Evolutionary conservation across 2,888 invertebrate species (phyloP), one percentile per base, ranked within the genome.

Genomic region (Lasioglossum zephyrum): DNA sequence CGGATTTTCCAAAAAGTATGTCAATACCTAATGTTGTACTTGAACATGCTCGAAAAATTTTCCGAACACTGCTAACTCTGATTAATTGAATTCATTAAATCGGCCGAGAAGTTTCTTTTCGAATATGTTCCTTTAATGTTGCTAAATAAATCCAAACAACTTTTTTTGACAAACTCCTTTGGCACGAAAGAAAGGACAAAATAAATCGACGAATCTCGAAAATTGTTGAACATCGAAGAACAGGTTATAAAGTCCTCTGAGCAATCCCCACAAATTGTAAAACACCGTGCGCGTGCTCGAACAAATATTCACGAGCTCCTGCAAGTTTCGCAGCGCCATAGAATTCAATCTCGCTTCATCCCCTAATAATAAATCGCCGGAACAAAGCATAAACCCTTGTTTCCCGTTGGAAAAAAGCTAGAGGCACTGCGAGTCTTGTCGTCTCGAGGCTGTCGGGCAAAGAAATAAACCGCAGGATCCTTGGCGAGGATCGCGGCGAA

Each of bases 331-430:
- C 44, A 53, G 53, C 8, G 22, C 44, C 47, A 22, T 41, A 36
- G 49, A n/a, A 80, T 82, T 82, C 82, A 79, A 82, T 79, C 82
- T 63, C 53, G 41, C 26, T 39, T 60, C 57, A 53, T 79, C 79
- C 82, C 66, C 49, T 66, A 75, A 80, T 63, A 75, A 80, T 49
- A 63, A 80, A 80, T 80, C 47, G 63, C 66, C 75, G 36, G 79
- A 41, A 77, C 16, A 77, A 72, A 73, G 66, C 63, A 60, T 39
- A 44, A 74, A 69, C 36, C 73, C 57, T 66, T 41, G 79, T 74
- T 79, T 70, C 41, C 13, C 70, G 36, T 26, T 18, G 69, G 44
- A 41, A 66, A 31, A 4, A 41, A 49, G 73, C 44, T 5, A 6
- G 16, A 6, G 16, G 8, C 31, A 31, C 31, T 36, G 39, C 63